These are phyloP conservation scores for Stigmatopora argus DNA, from an alignment of 2,113 vertebrate genomes.

Conservation along the genomic window DNA sequence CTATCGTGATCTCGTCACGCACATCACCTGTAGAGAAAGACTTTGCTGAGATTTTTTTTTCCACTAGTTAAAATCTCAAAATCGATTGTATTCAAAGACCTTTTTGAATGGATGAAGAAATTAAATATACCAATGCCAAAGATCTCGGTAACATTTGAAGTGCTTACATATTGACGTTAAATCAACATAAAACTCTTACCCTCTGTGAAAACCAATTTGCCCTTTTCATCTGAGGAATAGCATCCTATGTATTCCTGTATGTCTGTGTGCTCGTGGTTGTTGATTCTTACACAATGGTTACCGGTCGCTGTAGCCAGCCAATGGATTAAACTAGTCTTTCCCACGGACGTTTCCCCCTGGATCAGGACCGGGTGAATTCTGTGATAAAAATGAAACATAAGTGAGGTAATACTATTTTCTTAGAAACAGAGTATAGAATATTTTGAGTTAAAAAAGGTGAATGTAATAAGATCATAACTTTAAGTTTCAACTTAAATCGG, in stretches of 20 bases:
- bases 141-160: neutral
- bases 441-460: neutral
- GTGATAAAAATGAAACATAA: slow-evolving; percentile 12
- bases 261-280: slow-evolving; percentile 97
- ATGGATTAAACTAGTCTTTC: slow-evolving; percentile 92
- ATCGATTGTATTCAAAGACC: no score
- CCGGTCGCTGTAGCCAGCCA: slow-evolving; percentile 89
- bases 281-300: slow-evolving; percentile 94
- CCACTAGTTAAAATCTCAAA: no score
- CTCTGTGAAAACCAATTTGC: slow-evolving; percentile 91
- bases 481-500: no score
- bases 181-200: slow-evolving; percentile 57
- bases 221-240: slow-evolving; percentile 84
- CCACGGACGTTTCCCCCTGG: slow-evolving; percentile 94
- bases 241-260: slow-evolving; percentile 98
- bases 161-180: neutral
- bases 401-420: neutral
- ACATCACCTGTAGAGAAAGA: no score
- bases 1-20: no score
- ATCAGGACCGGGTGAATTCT: slow-evolving; percentile 90
- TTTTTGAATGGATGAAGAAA: no score
- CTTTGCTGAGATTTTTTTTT: no score
- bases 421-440: neutral
- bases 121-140: no score
- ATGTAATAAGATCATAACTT: no score